phyloP scores from a whole-genome alignment of 2,797 vertebrate species.

The Gallinago nigripennis region DNA sequence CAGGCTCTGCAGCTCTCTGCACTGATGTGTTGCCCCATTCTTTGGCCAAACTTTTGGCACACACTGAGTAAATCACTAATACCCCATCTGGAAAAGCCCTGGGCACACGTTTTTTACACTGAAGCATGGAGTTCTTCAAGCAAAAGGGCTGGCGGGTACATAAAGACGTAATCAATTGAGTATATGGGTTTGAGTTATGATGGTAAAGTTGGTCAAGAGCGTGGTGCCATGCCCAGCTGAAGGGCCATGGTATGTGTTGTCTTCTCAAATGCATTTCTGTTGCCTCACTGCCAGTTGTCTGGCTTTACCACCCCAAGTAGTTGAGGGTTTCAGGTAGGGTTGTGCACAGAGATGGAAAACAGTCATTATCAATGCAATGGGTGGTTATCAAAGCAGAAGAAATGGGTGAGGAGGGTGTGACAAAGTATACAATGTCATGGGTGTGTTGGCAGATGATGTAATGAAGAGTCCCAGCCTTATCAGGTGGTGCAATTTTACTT shows the following conservation, averaged over 20 bases:
- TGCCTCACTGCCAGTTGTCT: neutral
- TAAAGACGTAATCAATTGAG: neutral
- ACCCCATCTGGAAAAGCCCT: neutral
- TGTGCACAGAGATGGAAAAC: neutral
- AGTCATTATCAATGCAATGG: neutral
- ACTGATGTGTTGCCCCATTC: fast-evolving
- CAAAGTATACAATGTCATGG: neutral
- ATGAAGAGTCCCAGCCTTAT: neutral
- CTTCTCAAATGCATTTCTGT: neutral
- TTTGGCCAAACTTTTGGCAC: neutral
- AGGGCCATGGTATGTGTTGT: neutral
- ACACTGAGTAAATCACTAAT: neutral
- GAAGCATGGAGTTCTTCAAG: neutral
- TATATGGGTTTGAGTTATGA: neutral
- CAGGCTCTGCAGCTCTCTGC: neutral
- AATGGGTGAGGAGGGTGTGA: neutral
- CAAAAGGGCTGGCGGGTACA: neutral
- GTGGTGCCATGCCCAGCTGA: neutral
- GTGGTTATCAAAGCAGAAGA: neutral
- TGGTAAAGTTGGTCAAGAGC: neutral
- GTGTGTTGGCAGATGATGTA: neutral
- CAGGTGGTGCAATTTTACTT: neutral
- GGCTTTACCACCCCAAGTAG: neutral
- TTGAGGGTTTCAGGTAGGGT: neutral
- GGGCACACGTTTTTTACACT: neutral